Base-by-base conservation (phyloP, 2,113 vertebrate genomes). In the Origma solitaria region DNA sequence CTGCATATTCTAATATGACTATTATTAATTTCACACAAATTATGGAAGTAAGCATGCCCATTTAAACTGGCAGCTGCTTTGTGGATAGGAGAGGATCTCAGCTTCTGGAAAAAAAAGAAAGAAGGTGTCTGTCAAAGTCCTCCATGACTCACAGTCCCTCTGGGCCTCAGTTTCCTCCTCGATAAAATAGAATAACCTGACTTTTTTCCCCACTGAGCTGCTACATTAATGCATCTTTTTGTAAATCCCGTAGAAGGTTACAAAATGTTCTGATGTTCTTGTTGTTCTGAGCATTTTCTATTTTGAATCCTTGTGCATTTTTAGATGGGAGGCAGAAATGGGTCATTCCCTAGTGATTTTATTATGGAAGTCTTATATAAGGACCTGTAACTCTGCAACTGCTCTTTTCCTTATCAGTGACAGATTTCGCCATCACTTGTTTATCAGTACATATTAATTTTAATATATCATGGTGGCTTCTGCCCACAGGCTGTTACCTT, bases 321-420 rank as follows among this genome's bases (percentile, higher is more conserved):
- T 94, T 49, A 96, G 44, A 86, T 78, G 33, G 31, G 51, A 95
- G 37, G 76, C 31, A 90, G 68, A 95, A 97, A 49, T 81, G 79
- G 92, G 93, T 94, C 79, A 88, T 92, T 93, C 76, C 69, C 51
- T 68, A 81, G 76, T 86, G 79, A 69, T 92, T 71, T 88, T 86
- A 73, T 53, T 86, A 73, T 44, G 56, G 62, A 82, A 86, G 8
- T 33, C 38, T 94, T 94, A 77, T 23, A 35, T 78, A 92, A 85
- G 24, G 54, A 69, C 10, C 31, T 88, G 17, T 78, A 81, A 88
- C 73, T 92, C 61, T 80, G 35, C 38, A 88, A 66, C 66, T 4
- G 1, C 50, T 80, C 56, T 83, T 77, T 57, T 51, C 19, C 47
- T 88, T 70, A 54, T 31, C 2, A 2, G 25, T 83, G 68, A 81